phyloP scores from a whole-genome alignment of 2,888 invertebrate genomes.

The Machimus atricapillus region DNA sequence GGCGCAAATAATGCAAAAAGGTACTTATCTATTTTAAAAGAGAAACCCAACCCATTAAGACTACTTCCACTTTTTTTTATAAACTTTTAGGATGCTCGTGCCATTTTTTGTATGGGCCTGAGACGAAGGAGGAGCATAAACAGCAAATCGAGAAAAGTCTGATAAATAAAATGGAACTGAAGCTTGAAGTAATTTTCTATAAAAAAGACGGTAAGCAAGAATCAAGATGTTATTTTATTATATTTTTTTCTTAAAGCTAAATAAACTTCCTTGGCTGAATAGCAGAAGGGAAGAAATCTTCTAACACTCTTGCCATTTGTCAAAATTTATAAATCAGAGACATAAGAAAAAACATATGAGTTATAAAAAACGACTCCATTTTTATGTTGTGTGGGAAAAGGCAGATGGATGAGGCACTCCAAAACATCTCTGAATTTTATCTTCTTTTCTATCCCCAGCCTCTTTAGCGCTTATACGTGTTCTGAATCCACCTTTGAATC shows the following conservation, averaged over 20 bases:
- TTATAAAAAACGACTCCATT: background rate
- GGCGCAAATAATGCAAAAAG: slow-evolving; percentile 96
- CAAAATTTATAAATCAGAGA: background rate
- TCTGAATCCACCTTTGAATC: background rate
- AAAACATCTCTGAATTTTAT: background rate
- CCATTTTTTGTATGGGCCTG: slow-evolving; percentile 91
- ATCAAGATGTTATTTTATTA: background rate
- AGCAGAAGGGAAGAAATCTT: background rate
- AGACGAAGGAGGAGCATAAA: slow-evolving; percentile 88
- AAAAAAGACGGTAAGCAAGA: slow-evolving; percentile 85
- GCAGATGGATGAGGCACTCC: background rate
- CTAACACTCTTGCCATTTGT: background rate
- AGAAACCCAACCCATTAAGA: background rate
- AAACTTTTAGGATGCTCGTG: slow-evolving; percentile 77
- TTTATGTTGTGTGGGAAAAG: background rate
- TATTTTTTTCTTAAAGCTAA: background rate
- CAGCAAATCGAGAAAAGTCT: slow-evolving; percentile 88
- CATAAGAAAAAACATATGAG: background rate
- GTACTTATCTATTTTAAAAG: slow-evolving; percentile 51
- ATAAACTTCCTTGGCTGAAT: background rate
- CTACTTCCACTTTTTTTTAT: background rate
- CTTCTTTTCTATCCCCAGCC: background rate
- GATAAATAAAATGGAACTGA: slow-evolving; percentile 89
- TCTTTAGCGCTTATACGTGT: background rate
- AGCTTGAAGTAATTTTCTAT: slow-evolving; percentile 93